A percentile compares a stretch with the other conserved stretches of the same genome.
Conservation (phyloP, 2,113 vertebrate genomes). For the Lanius ludovicianus region DNA sequence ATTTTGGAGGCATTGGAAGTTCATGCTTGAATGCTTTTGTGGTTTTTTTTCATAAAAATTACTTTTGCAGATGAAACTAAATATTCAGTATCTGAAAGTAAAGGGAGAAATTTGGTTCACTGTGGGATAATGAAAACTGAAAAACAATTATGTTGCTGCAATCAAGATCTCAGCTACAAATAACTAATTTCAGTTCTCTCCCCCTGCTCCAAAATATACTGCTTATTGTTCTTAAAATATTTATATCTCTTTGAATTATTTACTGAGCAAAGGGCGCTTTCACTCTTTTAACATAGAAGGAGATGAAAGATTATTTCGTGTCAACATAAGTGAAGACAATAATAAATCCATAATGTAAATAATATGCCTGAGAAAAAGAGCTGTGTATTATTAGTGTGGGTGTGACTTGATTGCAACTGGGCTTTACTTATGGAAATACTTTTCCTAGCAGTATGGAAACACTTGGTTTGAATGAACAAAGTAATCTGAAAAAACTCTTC, state of each 20-base stretch:
- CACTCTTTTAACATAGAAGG: slow-evolving; percentile 62
- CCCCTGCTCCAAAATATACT: slow-evolving; percentile 65
- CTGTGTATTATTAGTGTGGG: background rate
- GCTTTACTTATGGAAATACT: background rate
- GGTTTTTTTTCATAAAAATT: slow-evolving; percentile 52
- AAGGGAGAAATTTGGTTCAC: slow-evolving; percentile 38
- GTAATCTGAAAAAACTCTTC: background rate
- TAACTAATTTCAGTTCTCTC: slow-evolving; percentile 73
- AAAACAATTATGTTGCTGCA: slow-evolving; percentile 70
- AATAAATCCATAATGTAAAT: slow-evolving; percentile 76
- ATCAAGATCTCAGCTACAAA: slow-evolving; percentile 74
- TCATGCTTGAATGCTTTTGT: slow-evolving; percentile 42
- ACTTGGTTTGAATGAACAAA: background rate
- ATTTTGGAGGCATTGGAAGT: slow-evolving; percentile 21
- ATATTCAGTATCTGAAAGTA: slow-evolving; percentile 48
- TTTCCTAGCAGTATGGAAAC: background rate
- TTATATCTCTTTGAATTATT: slow-evolving; percentile 77
- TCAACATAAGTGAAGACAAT: slow-evolving; percentile 69
- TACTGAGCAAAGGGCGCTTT: slow-evolving; percentile 65
- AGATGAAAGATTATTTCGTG: slow-evolving; percentile 72
- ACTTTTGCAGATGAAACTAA: slow-evolving; percentile 57
- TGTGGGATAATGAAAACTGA: slow-evolving; percentile 69
- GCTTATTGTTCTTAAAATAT: slow-evolving; percentile 81
- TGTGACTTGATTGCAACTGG: slow-evolving; percentile 9
- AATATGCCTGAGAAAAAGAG: slow-evolving; percentile 29